phyloP scores from a whole-genome alignment of 1,140 invertebrate species.

The Listronotus oregonensis region DNA sequence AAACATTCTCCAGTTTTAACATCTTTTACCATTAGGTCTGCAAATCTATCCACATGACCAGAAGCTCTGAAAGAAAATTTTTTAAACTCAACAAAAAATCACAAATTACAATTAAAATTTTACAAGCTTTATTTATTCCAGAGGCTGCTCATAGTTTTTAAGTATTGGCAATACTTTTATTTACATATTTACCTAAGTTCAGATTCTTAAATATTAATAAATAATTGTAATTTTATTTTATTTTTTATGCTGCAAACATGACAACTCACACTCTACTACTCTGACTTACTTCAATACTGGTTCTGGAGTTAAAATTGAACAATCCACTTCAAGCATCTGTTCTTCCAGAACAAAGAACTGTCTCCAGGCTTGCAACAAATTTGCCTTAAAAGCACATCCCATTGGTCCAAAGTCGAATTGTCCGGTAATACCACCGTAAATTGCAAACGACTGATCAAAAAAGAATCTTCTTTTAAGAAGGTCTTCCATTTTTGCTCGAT shows the following conservation, averaged over 20 bases:
- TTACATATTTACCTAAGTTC: no score
- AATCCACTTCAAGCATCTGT: slow-evolving; percentile 98
- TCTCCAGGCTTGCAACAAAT: slow-evolving; percentile 92
- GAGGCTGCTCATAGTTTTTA: no score
- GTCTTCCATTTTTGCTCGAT: slow-evolving; percentile 95
- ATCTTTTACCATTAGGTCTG: slow-evolving; percentile 99
- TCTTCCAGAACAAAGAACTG: slow-evolving; percentile 97
- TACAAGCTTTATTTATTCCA: no score
- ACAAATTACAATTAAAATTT: no score
- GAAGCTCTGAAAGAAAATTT: slow-evolving; percentile 72
- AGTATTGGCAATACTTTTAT: no score
- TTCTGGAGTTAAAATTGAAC: slow-evolving; percentile 96
- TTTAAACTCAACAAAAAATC: no score
- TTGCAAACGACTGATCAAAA: slow-evolving; percentile 98
- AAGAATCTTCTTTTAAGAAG: slow-evolving; percentile 96
- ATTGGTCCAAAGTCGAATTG: slow-evolving; percentile 99
- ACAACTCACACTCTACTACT: no score
- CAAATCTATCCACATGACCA: slow-evolving; percentile 98
- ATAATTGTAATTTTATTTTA: no score
- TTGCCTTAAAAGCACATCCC: slow-evolving; percentile 97
- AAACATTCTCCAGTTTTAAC: slow-evolving; percentile 95
- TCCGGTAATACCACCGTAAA: slow-evolving; percentile 94
- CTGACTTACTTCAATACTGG: slow-evolving; percentile 79
- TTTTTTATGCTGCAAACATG: no score
- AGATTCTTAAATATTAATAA: no score